Base-by-base conservation (phyloP, 2,797 vertebrate species). In the Rhynchotus rufescens region DNA sequence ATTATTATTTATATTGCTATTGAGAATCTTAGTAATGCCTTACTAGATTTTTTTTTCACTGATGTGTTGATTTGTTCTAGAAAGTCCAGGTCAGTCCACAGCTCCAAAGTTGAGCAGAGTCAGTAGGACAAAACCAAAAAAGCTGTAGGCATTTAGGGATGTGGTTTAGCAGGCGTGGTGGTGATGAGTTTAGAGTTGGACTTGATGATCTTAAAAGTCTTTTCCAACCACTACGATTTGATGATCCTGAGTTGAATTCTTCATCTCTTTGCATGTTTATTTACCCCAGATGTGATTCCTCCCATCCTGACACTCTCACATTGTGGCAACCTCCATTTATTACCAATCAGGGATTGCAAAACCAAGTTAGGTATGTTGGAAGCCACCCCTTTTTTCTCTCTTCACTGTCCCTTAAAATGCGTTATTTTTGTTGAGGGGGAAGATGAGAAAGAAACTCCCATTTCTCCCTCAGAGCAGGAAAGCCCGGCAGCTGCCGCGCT, bases 391-490 rank as follows among this genome's bases (percentile, higher is more conserved):
- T 89, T 86, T 47, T 32, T 17, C 22, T 87, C 25, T 79, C 87
- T 85, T 77, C 71, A 61, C 76, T 23, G 22, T 76, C 54, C 25
- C 74, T 88, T 80, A 66, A 92, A 94, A 86, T 88, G 30, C 93
- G 92, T 81, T 92, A 92, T 90, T 95, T 96, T 93, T 87, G 47
- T 96, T 95, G 95, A 96, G 93, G 90, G 14, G 81, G 94, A 97
- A 96, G 92, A 92, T 10, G 0, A 79, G 76, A 96, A 89, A 96
- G 91, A 94, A 94, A 94, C 38, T 94, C 84, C 78, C 32, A 54
- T 95, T 92, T 95, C 79, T 95, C 72, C 89, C 83, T 94, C 87
- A 94, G 42, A 34, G 71, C 84, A 52, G 85, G 92, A 92, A 74
- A 93, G 25, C 85, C 77, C 95, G 92, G 79, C 94, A 94, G 71